Conservation (phyloP, 2,797 vertebrate genomes). For the Gouania willdenowi region DNA sequence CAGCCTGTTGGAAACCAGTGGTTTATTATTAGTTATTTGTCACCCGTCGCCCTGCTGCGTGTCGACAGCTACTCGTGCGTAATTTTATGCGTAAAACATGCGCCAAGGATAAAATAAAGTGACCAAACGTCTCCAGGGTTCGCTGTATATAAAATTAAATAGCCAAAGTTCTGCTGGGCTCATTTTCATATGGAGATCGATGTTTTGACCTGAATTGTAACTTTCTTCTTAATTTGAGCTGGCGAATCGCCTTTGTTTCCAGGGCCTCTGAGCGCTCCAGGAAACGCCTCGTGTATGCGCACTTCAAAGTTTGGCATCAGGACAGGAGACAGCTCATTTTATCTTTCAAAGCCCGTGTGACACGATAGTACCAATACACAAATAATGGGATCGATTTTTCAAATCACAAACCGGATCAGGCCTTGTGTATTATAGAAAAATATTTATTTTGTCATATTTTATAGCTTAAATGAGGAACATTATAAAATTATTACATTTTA, state of each 20-base stretch:
- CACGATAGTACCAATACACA: slow-evolving; percentile 52
- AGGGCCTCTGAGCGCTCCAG: slow-evolving; percentile 27
- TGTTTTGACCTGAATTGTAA: slow-evolving; percentile 21
- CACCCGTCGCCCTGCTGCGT: slow-evolving; percentile 87
- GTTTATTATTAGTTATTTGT: slow-evolving; percentile 21
- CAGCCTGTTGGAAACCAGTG: slow-evolving; percentile 72
- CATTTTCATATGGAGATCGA: slow-evolving; percentile 37
- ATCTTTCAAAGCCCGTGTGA: slow-evolving; percentile 22
- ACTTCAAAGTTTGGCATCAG: slow-evolving; percentile 67
- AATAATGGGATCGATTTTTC: background rate
- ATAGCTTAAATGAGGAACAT: slow-evolving; percentile 25
- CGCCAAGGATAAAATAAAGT: slow-evolving; percentile 19
- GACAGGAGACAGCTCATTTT: slow-evolving; percentile 41
- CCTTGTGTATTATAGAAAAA: slow-evolving; percentile 31
- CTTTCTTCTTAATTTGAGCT: slow-evolving; percentile 49
- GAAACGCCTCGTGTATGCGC: slow-evolving; percentile 73
- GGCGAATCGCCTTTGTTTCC: slow-evolving; percentile 54
- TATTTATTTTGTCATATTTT: slow-evolving; percentile 64
- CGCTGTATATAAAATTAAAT: slow-evolving; percentile 38
- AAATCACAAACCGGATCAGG: slow-evolving; percentile 3
- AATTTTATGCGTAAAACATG: background rate
- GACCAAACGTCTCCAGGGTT: slow-evolving; percentile 68
- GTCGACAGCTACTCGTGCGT: slow-evolving; percentile 85
- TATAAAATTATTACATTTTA: slow-evolving; percentile 16
- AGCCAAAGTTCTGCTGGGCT: slow-evolving; percentile 34